phyloP scores from a whole-genome alignment of 2,113 vertebrate species.

The Pavo muticus region DNA sequence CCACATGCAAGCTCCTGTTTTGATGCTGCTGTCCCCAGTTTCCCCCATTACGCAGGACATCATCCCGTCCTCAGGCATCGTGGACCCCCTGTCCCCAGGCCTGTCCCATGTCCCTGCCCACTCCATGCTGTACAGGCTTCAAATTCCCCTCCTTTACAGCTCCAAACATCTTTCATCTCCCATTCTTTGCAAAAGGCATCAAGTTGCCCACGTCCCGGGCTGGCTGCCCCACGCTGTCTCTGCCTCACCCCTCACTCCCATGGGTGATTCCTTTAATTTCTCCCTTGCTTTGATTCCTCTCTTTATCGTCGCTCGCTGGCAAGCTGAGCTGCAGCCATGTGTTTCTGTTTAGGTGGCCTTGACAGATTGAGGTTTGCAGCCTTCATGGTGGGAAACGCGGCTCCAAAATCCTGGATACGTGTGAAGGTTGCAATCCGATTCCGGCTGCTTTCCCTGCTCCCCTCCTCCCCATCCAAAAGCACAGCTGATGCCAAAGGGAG shows the following conservation, averaged over 20 bases:
- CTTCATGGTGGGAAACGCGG: slow-evolving; percentile 36
- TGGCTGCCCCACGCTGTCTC: background rate
- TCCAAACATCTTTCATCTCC: background rate
- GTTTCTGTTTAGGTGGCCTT: slow-evolving; percentile 51
- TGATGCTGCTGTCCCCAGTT: background rate
- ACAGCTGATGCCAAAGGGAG: background rate
- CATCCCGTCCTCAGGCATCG: background rate
- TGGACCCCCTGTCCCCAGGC: background rate
- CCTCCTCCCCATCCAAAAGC: background rate
- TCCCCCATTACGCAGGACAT: accelerated
- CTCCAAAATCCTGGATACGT: background rate
- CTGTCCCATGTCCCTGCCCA: background rate
- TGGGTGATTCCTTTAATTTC: background rate
- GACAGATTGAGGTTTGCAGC: background rate
- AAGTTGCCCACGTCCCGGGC: background rate
- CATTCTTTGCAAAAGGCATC: background rate
- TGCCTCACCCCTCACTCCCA: background rate
- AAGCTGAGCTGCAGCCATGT: background rate
- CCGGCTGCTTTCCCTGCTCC: background rate
- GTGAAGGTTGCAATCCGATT: background rate
- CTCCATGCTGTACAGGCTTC: background rate
- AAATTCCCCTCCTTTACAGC: background rate
- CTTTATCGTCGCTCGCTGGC: background rate
- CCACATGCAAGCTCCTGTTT: background rate
- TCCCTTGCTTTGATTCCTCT: background rate